Evolutionary conservation across 2,797 vertebrate species (phyloP), one percentile per base, ranked within the genome.

Genomic region (Periophthalmus magnuspinnatus): DNA sequence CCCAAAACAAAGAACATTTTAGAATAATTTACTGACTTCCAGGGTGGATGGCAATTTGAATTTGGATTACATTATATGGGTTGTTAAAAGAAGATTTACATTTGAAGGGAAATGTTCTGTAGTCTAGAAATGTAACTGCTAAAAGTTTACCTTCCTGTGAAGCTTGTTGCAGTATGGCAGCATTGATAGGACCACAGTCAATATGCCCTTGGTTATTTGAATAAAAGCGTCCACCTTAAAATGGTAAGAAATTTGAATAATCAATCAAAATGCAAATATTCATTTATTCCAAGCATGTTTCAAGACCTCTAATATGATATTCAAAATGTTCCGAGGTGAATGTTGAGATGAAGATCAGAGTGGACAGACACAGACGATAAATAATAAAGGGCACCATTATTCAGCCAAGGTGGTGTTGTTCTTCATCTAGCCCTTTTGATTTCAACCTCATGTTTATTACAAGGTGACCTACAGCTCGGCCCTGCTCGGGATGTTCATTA

Each of bases 151-250:
- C 95, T 97, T 98, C 88, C 90, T 94, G 83, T 93, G 84, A 77
- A 98, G 90, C 82, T 93, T 97, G 89, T 90, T 95, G 86, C 95
- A 96, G 72, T 96, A 82, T 0, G 97, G 95, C 65, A 98, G 94
- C 65, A 98, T 90, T 0, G 93, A 93, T 22, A 94, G 85, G 68
- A 97, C 81, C 5, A 94, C 85, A 36, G 92, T 91, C 94, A 98
- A 90, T 74, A 96, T 79, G 3, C 90, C 90, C 86, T 93, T 95
- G 68, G 95, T 93, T 85, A 95, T 95, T 79, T 95, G 95, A 89
- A 99, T 95, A 78, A 93, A 96, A 0, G 94, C 93, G 62, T 99
- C 97, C 87, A 98, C 96, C 97, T 99, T n/a, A 54, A 80, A 36
- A 61, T n/a, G 61, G 19, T n/a, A 60, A 72, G n/a, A 72, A 11